Evolutionary conservation across 2,113 vertebrate genomes (phyloP), one percentile per base, ranked within the genome.

Genomic region (Heloderma charlesbogerti): DNA sequence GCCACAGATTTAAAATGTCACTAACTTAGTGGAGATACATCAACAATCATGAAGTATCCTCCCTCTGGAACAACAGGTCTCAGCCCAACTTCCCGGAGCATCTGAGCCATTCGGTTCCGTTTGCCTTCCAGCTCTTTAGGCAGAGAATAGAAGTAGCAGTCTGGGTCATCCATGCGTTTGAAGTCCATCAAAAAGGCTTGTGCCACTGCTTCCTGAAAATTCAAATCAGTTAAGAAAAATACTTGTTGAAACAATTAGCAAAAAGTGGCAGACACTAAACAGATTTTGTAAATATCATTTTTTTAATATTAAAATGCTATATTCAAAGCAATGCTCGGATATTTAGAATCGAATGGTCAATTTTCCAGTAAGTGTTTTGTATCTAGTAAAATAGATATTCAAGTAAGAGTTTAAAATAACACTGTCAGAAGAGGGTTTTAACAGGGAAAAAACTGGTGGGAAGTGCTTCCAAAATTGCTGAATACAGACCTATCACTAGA

Each of bases 31-130:
- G 93, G 91, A 16, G 99, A 98, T 92, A 99, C 96, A 63, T 99
- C 98, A 40, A 97, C 98, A 1, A 99, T 95, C 96, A 99, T 99
- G 91, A 99, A 99, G 97, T 99, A 99, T 81, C 99, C 99, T 91
- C 99, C 99, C 71, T 99, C 98, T 29, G 99, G 99, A 90, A 99
- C 34, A 72, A 99, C 37, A 5, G 99, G 98, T 87, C 96, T 97
- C 95, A 99, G 97, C 45, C 99, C 99, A 7, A 95, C 97, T 51
- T 96, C 98, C 82, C 88, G 96, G 83, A 99, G 95, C 2, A 99
- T 97, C 86, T 75, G 88, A 5, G 98, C 98, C 97, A 99, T 95
- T 5, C 98, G 98, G 94, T 99, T 98, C 43, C 99, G 97, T 93
- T 99, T 99, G 34, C 67, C 96, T 95, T 99, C 96, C 72, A 99